These are phyloP conservation scores for Aleiodes leptofemur DNA, from an alignment of 2,888 invertebrate species.

Conservation along the genomic window DNA sequence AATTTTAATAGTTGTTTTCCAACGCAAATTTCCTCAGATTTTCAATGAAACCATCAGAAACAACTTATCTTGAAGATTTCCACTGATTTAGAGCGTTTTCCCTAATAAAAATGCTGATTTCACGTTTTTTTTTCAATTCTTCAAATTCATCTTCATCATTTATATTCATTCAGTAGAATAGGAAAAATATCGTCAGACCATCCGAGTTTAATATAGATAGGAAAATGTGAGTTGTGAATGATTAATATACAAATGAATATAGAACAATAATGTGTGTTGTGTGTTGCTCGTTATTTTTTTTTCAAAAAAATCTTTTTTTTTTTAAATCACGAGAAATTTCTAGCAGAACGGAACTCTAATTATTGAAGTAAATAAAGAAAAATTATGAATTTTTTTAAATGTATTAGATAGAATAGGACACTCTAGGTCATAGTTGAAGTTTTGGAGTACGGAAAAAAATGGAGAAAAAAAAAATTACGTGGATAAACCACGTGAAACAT, in stretches of 20 bases:
- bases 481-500: slow-evolving; percentile 33
- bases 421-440: slow-evolving; percentile 49
- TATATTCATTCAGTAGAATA: slow-evolving; percentile 17
- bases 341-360: slow-evolving; percentile 28
- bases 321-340: slow-evolving; percentile 38
- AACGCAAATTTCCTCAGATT: too few species aligned
- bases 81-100: neutral
- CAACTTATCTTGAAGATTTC: too few species aligned
- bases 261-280: slow-evolving; percentile 50
- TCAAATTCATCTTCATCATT: neutral
- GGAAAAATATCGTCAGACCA: slow-evolving; percentile 8
- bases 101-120: neutral
- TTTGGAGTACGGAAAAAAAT: slow-evolving; percentile 35
- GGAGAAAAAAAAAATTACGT: slow-evolving; percentile 34
- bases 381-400: slow-evolving; percentile 38
- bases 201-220: slow-evolving; percentile 50
- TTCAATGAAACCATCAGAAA: too few species aligned
- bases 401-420: slow-evolving; percentile 49
- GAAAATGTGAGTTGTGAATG: slow-evolving; percentile 61
- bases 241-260: slow-evolving; percentile 45
- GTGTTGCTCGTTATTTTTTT: slow-evolving; percentile 49
- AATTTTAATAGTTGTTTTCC: too few species aligned
- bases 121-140: neutral
- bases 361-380: slow-evolving; percentile 10
- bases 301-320: slow-evolving; percentile 1